Base-by-base conservation (phyloP, 2,797 vertebrate genomes). In the Artibeus lituratus region DNA sequence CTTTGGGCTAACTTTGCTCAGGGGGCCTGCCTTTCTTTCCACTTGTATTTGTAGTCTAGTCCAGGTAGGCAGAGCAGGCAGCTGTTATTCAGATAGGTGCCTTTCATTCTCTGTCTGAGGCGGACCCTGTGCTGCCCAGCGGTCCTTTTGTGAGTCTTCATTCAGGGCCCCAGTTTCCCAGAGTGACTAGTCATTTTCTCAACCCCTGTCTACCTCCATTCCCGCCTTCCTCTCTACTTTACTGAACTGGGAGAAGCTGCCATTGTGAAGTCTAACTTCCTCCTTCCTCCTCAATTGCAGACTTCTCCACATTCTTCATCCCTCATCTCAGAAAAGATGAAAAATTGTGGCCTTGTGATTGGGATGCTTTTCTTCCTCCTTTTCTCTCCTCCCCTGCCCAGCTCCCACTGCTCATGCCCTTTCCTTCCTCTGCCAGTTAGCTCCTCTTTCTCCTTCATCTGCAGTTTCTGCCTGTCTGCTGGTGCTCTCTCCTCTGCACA, bases 331-430 rank as follows among this genome's bases (percentile, higher is more conserved):
- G 47, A 74, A 42, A n/a, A n/a, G 32, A 19, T 11, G 10, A 59
- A 37, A 85, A 53, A 16, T 15, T 0, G 1, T 44, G 42, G 26
- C 29, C 49, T 9, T 8, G 8, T 16, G 12, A 3, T 78, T 73
- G 14, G 32, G 77, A 18, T 24, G 8, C 26, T n/a, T 44, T 51
- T 67, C 59, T 83, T 57, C 53, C 37, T 86, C 39, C 19, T 10
- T 12, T 67, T 15, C 24, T 51, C 5, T 65, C 2, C 49, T 15
- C 12, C 4, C 15, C 10, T 57, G 51, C 62, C 62, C 80, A n/a
- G 51, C 47, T 39, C 42, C 29, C 15, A 0, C 6, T 44, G 32
- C 26, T 35, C 26, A 0, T 29, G 26, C 11, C 26, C 32, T n/a
- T 73, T 59, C 35, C 39, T 6, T 0, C 73, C 35, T 73, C n/a